A percentile compares a stretch with the other conserved stretches of the same genome.
Conservation (phyloP, 2,888 invertebrate species). For the Dilophus febrilis region DNA sequence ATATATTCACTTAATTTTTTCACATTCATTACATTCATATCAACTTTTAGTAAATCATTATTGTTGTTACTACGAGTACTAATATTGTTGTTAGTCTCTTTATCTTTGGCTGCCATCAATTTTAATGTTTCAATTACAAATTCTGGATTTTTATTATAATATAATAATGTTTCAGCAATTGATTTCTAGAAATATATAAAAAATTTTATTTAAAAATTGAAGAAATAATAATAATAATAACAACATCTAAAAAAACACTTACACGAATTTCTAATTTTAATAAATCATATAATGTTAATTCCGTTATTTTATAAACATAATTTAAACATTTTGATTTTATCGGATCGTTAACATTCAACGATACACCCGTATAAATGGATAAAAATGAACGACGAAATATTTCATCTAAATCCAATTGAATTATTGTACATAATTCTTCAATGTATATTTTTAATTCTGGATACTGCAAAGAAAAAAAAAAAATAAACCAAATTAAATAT, state of each 20-base stretch:
- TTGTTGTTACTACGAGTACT: too few relatives aligned
- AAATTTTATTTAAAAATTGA: too few relatives aligned
- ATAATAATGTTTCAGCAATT: slow-evolving; percentile 26
- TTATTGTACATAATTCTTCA: slow-evolving; percentile 41
- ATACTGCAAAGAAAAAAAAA: slow-evolving; percentile 5
- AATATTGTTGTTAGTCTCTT: slow-evolving; percentile 20
- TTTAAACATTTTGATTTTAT: slow-evolving; percentile 41
- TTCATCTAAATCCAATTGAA: slow-evolving; percentile 39
- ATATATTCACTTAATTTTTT: slow-evolving; percentile 46
- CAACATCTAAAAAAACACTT: slow-evolving; percentile 13
- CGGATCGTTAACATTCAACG: slow-evolving; percentile 41
- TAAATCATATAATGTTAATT: slow-evolving; percentile 36
- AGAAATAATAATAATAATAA: slow-evolving; percentile 1
- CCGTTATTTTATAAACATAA: slow-evolving; percentile 43
- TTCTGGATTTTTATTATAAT: slow-evolving; percentile 26
- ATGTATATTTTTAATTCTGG: slow-evolving; percentile 35
- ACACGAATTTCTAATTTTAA: slow-evolving; percentile 40
- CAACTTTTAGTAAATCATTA: too few relatives aligned
- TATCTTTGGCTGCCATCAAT: slow-evolving; percentile 11
- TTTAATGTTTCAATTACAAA: slow-evolving; percentile 27
- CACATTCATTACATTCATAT: too few relatives aligned
- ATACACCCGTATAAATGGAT: slow-evolving; percentile 51
- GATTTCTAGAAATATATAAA: slow-evolving; percentile 25
- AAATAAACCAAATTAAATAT: background rate
- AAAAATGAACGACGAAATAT: slow-evolving; percentile 48